Percentiles rank a stretch among this genome's conserved stretches.
phyloP scores from a whole-genome alignment of 2,113 vertebrate genomes.

The Callopanchax toddi region DNA sequence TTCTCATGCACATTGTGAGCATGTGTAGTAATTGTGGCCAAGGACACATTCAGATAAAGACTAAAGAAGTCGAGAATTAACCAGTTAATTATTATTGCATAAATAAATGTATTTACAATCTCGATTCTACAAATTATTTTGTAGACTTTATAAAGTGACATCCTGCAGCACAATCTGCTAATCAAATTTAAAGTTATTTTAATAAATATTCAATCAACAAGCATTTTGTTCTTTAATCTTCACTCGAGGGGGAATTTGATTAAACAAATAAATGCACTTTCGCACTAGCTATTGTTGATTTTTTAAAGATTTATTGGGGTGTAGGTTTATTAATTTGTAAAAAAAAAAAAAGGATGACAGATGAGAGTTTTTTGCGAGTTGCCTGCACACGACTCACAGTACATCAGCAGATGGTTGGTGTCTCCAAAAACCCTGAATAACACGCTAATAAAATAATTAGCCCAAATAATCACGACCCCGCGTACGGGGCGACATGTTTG shows the following conservation, averaged over 20 bases:
- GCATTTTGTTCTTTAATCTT: too few relatives aligned
- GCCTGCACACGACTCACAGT: neutral
- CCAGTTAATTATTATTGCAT: too few relatives aligned
- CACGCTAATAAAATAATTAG: conserved; percentile 41
- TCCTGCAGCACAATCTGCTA: neutral
- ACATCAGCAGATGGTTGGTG: neutral
- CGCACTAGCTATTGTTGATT: too few relatives aligned
- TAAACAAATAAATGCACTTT: too few relatives aligned
- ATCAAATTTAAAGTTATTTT: too few relatives aligned
- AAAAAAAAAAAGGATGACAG: too few relatives aligned
- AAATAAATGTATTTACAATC: too few relatives aligned
- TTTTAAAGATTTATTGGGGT: too few relatives aligned
- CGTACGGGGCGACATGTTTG: conserved; percentile 16
- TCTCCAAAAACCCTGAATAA: conserved; percentile 17
- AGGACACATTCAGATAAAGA: neutral
- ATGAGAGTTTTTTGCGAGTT: neutral
- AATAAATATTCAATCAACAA: too few relatives aligned
- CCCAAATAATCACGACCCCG: conserved; percentile 12
- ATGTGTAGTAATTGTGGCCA: neutral
- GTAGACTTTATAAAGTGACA: too few relatives aligned
- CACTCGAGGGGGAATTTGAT: too few relatives aligned
- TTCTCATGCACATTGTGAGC: neutral
- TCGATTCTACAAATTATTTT: too few relatives aligned
- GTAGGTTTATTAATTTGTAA: neutral
- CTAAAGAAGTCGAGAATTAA: neutral